phyloP scores from a whole-genome alignment of 2,113 vertebrate genomes.

The Fulmarus glacialis region DNA sequence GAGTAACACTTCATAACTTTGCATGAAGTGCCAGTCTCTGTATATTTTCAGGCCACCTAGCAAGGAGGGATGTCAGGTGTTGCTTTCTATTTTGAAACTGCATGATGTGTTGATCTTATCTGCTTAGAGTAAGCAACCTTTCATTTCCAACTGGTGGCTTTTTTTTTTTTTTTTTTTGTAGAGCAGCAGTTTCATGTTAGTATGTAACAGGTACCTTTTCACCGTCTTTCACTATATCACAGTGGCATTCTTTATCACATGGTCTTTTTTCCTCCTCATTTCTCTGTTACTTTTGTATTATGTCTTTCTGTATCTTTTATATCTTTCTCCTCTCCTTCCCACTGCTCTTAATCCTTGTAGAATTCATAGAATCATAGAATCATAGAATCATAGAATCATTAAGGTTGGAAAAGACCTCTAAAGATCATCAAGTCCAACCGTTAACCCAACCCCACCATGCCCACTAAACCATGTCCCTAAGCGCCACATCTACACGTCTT shows the following conservation, averaged over 20 bases:
- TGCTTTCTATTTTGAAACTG: not conserved
- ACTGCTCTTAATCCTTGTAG: not conserved
- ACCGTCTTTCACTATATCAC: not conserved
- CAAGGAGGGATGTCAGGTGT: not conserved
- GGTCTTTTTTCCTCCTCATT: not conserved
- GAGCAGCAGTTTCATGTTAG: not conserved
- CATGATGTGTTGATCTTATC: not conserved
- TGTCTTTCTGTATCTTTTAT: not conserved
- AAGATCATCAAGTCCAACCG: too few relatives aligned
- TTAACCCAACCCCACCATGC: too few relatives aligned
- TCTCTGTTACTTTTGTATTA: not conserved
- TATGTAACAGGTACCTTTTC: not conserved
- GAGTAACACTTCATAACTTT: not conserved
- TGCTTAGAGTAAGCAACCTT: not conserved
- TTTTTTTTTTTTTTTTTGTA: not conserved
- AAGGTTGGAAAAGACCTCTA: too few relatives aligned
- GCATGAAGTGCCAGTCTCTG: not conserved
- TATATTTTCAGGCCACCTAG: not conserved
- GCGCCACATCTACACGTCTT: too few relatives aligned
- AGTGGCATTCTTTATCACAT: not conserved
- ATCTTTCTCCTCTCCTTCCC: not conserved
- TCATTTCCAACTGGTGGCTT: not conserved
- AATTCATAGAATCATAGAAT: too few relatives aligned
- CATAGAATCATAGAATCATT: too few relatives aligned
- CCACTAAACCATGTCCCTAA: too few relatives aligned